Percentiles rank a stretch among this genome's conserved stretches.
phyloP scores from a whole-genome alignment of 2,113 vertebrate genomes.

The Dolichallabes microphthalmus region DNA sequence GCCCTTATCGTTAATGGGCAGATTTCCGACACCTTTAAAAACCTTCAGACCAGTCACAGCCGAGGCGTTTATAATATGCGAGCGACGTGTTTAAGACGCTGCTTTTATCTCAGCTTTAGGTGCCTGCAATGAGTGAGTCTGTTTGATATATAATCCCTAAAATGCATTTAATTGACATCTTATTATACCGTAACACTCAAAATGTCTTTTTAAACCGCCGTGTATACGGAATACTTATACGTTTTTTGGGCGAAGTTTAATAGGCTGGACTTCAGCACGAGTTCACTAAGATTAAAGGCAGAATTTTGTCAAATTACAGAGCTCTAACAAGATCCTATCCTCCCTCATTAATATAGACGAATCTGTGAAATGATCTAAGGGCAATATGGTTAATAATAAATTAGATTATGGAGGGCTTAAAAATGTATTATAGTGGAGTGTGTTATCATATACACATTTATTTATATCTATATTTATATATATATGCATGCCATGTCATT shows the following conservation, averaged over 20 bases:
- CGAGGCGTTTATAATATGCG: conserved; percentile 53
- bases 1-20: conserved; percentile 78
- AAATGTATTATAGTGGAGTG: background rate
- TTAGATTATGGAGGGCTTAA: background rate
- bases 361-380: background rate
- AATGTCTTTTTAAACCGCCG: conserved; percentile 12
- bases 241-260: background rate
- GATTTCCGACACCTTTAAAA: conserved; percentile 75
- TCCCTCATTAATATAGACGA: background rate
- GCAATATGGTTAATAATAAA: background rate
- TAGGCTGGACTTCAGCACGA: background rate
- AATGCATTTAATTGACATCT: conserved; percentile 44
- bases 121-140: conserved; percentile 43
- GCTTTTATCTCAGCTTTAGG: conserved; percentile 47
- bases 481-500: too few relatives aligned
- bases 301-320: background rate
- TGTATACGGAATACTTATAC: background rate
- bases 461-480: too few relatives aligned
- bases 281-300: background rate
- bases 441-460: background rate
- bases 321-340: background rate
- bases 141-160: conserved; percentile 47
- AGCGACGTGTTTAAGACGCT: conserved; percentile 41
- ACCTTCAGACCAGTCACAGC: conserved; percentile 73
- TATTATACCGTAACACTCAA: conserved; percentile 38